These are phyloP conservation scores for Elmis aenea DNA, from an alignment of 2,888 invertebrate species.

Conservation along the genomic window DNA sequence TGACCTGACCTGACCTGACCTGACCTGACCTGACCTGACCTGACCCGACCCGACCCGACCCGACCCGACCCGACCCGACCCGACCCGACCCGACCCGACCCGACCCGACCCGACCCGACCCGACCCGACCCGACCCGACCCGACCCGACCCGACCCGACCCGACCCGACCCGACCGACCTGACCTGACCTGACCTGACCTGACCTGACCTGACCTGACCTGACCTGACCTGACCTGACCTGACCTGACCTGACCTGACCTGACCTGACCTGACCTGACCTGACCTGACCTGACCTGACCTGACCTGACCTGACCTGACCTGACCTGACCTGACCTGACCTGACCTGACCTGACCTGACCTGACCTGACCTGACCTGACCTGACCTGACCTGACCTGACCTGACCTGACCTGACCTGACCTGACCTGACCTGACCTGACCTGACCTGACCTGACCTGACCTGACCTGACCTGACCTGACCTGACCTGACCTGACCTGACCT, in stretches of 20 bases:
- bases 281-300: constrained; percentile 7
- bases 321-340: constrained; percentile 5
- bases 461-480: constrained; percentile 30
- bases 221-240: constrained; percentile 2
- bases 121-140: too few species aligned
- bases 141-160: too few species aligned
- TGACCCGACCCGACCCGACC: constrained; percentile 28
- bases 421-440: constrained; percentile 3
- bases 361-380: constrained; percentile 6
- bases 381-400: constrained; percentile 3
- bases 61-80: constrained; percentile 30
- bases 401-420: constrained; percentile 6
- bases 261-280: constrained; percentile 7
- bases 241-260: constrained; percentile 4
- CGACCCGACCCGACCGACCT: constrained; percentile 27
- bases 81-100: too few species aligned
- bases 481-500: constrained; percentile 28
- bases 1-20: constrained; percentile 25
- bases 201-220: constrained; percentile 19
- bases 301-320: constrained; percentile 2
- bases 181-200: constrained; percentile 22
- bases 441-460: constrained; percentile 14
- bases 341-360: constrained; percentile 6
- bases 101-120: too few species aligned
- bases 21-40: constrained; percentile 22